Evolutionary conservation across 2,113 vertebrate species (phyloP).

Genomic region (Xiphophorus maculatus): DNA sequence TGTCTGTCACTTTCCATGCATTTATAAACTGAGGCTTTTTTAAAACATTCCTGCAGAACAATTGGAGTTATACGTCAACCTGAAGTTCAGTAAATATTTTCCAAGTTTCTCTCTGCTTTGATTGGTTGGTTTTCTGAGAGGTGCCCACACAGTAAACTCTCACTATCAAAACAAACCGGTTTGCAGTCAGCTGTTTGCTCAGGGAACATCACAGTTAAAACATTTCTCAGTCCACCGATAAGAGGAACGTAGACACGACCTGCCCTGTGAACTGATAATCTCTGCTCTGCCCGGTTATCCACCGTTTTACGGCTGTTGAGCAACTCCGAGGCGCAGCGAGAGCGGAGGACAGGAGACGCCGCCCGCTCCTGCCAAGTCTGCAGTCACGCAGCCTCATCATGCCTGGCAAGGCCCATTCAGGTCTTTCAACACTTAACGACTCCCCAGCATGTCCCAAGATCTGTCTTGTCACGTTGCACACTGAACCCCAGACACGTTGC

Average conservation of each 20-base stretch:
- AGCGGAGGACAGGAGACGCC: constrained; percentile 9
- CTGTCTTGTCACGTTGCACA: background rate
- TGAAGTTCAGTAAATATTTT: background rate
- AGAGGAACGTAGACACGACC: constrained; percentile 8
- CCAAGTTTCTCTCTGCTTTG: background rate
- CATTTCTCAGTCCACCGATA: constrained; percentile 7
- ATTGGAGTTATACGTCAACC: background rate
- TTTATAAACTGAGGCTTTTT: background rate
- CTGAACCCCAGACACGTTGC: constrained; percentile 4
- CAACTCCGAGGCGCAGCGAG: constrained; percentile 34
- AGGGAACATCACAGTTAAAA: constrained; percentile 42
- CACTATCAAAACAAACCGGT: constrained; percentile 28
- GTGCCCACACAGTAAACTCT: background rate
- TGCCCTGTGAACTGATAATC: constrained; percentile 26
- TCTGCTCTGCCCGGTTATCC: constrained; percentile 20
- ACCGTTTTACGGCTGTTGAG: constrained; percentile 59
- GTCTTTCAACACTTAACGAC: constrained; percentile 49
- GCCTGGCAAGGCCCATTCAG: constrained; percentile 13
- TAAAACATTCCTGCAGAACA: background rate
- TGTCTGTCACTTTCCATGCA: too few relatives aligned
- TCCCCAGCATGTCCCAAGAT: constrained; percentile 14
- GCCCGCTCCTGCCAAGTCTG: constrained; percentile 45
- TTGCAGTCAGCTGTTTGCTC: constrained; percentile 33
- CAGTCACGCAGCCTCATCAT: constrained; percentile 57
- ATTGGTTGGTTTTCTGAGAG: constrained; percentile 9